Base-by-base conservation (phyloP, 2,888 invertebrate species). In the Unio pictorum region DNA sequence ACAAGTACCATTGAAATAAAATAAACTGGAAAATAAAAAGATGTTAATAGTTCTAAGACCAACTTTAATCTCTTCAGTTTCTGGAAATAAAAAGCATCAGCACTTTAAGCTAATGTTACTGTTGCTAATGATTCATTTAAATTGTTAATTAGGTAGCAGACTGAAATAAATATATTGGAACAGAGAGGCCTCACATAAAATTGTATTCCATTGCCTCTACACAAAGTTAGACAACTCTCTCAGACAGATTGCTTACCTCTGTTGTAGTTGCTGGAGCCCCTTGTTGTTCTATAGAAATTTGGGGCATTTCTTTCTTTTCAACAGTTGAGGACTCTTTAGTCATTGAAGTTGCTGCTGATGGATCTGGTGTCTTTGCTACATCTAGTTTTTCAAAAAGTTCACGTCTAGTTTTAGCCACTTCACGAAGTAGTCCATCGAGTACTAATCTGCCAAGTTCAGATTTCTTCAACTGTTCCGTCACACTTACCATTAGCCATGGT, bases 401-500 rank as follows among this genome's bases (percentile, higher is more conserved):
- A 45, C 76, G 77, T 34, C 90, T 79, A 54, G 81, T 78, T 58
- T 71, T 76, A 30, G 88, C 87, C 18, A 89, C 88, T 59, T 89
- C 87, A 4, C 88, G 81, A 55, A 89, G 74, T 74, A 91, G 89
- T 93, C 94, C 94, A 82, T 94, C 93, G 66, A 97, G 92, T 72
- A 96, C 92, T 88, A 95, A 94, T 73, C 95, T 93, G 79, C 95
- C 95, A 84, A 94, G 94, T 78, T 95, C 93, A 90, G 95, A 93
- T 74, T 94, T 94, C 83, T 95, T 94, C 85, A 97, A 92, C 91
- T 96, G 95, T 73, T 92, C 92, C 65, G 94, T 93, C 64, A 96
- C 96, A 90, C 95, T 94, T 67, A 93, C 93, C 91, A 95, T 93
- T 79, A 97, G 91, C 96, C 96, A 96, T 66, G 96, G 95, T 92